Conservation (phyloP, 1,140 invertebrate species). For the Schlechtendalia chinensis region DNA sequence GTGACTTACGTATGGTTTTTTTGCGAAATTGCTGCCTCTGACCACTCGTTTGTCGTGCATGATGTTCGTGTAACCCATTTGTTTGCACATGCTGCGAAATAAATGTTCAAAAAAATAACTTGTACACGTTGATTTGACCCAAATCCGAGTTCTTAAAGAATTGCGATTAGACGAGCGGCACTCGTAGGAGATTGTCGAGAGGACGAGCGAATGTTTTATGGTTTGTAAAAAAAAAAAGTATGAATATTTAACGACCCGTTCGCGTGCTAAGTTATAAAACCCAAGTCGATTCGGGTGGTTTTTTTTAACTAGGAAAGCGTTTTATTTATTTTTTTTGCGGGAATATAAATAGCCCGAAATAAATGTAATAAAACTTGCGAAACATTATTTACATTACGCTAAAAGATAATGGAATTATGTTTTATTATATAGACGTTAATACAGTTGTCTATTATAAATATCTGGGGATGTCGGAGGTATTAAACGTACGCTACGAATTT, state of each 20-base stretch:
- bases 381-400: not conserved
- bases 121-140: not conserved
- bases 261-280: not conserved
- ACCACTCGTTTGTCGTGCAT: slow-evolving; percentile 83
- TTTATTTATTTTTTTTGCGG: slow-evolving; percentile 6
- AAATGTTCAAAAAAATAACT: not conserved
- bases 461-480: too few relatives aligned
- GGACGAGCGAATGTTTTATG: slow-evolving; percentile 27
- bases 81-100: slow-evolving; percentile 35
- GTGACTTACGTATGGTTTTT: slow-evolving; percentile 57
- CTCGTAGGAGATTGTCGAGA: slow-evolving; percentile 3
- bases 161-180: slow-evolving; percentile 6
- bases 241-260: slow-evolving; percentile 37
- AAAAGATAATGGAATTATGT: not conserved
- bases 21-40: slow-evolving; percentile 73
- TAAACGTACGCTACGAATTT: not conserved
- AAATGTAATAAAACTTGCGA: not conserved
- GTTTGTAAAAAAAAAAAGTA: slow-evolving; percentile 16
- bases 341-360: not conserved
- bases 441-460: not conserved
- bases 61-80: slow-evolving; percentile 63
- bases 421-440: not conserved
- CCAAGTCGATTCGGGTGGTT: not conserved
- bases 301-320: slow-evolving; percentile 18
- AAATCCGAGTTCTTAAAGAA: not conserved